phyloP scores from a whole-genome alignment of 2,888 invertebrate genomes.

The Trissonchulus latispiculum region DNA sequence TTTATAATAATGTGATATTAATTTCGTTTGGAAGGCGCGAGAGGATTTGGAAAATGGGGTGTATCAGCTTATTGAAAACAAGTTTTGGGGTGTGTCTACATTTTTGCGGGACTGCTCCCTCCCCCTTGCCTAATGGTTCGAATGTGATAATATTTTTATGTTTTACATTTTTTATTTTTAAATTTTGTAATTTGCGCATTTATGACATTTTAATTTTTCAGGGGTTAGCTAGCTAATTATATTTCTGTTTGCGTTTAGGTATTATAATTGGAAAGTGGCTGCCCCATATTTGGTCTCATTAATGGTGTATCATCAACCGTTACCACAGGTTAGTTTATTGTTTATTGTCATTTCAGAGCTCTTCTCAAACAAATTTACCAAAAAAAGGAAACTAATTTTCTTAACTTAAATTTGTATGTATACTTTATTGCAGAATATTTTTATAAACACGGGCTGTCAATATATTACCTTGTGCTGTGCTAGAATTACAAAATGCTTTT shows the following conservation, averaged over 20 bases:
- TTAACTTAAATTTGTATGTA: too few species aligned
- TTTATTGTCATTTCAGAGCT: not conserved
- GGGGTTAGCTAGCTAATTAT: not conserved
- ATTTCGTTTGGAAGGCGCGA: not conserved
- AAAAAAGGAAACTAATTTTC: not conserved
- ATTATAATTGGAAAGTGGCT: slow-evolving; percentile 80
- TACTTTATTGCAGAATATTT: too few species aligned
- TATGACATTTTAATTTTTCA: not conserved
- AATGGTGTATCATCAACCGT: slow-evolving; percentile 70
- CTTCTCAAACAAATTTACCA: not conserved
- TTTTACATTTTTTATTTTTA: too few species aligned
- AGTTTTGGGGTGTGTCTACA: not conserved
- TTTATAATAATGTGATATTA: too few species aligned
- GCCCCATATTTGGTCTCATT: slow-evolving; percentile 77
- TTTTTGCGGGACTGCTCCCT: not conserved
- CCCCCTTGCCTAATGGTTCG: not conserved
- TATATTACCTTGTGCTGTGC: too few species aligned
- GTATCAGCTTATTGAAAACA: not conserved
- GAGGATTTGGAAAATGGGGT: not conserved
- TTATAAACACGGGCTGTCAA: too few species aligned
- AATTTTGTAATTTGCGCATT: not conserved
- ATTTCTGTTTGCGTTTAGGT: slow-evolving; percentile 35
- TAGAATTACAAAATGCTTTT: too few species aligned
- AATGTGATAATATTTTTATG: not conserved
- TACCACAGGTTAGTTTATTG: slow-evolving; percentile 55